Conservation (phyloP, 2,888 invertebrate species). For the Apodemia duryi region DNA sequence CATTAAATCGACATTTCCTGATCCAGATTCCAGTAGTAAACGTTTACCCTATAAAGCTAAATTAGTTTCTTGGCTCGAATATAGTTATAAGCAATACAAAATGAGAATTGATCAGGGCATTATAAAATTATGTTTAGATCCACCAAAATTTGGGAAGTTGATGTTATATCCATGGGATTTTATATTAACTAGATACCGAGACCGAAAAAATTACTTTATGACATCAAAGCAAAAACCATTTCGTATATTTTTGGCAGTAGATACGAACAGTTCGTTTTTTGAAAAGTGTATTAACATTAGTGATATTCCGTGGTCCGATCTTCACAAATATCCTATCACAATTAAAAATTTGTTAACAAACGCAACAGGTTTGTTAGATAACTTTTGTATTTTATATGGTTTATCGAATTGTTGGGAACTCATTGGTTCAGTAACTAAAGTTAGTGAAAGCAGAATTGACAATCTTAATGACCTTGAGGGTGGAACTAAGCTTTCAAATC, state of each 20-base stretch:
- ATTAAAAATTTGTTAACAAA: slow-evolving; percentile 60
- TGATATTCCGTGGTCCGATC: slow-evolving; percentile 51
- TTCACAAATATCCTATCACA: slow-evolving; percentile 55
- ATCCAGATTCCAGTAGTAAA: slow-evolving; percentile 23
- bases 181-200: slow-evolving; percentile 56
- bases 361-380: slow-evolving; percentile 50
- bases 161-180: slow-evolving; percentile 59
- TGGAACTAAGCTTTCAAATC: slow-evolving; percentile 7
- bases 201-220: slow-evolving; percentile 57
- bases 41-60: slow-evolving; percentile 39
- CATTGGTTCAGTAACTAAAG: slow-evolving; percentile 57
- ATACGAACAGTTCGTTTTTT: slow-evolving; percentile 45
- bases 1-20: background rate
- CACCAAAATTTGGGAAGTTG: slow-evolving; percentile 51
- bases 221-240: slow-evolving; percentile 49
- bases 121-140: slow-evolving; percentile 43
- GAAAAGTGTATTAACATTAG: slow-evolving; percentile 56
- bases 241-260: slow-evolving; percentile 60
- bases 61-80: slow-evolving; percentile 57
- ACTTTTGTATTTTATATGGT: slow-evolving; percentile 65
- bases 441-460: slow-evolving; percentile 31
- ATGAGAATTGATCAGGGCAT: slow-evolving; percentile 41
- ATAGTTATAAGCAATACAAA: slow-evolving; percentile 56
- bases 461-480: slow-evolving; percentile 13
- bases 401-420: slow-evolving; percentile 63